Base-by-base conservation (phyloP, 2,797 vertebrate genomes). In the Siniperca undulata region DNA sequence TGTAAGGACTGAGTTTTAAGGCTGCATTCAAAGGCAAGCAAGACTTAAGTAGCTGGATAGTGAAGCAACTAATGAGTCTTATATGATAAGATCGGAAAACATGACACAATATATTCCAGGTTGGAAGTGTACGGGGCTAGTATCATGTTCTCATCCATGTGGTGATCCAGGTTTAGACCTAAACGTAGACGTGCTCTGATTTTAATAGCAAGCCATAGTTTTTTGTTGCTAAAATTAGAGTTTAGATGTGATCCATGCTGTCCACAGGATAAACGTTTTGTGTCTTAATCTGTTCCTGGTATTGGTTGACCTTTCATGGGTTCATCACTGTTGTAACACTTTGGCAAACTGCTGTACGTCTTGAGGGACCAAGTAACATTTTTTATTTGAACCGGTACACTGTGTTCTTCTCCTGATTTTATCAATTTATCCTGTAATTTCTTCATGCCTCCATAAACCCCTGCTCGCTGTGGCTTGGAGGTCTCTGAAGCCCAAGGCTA, bases 401-500 rank as follows among this genome's bases (percentile, higher is more conserved):
- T 8, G 5, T 75, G 20, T 65, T 40, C 62, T 56, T 56, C 58
- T 46, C 9, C 50, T 64, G 42, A 74, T 86, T 80, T 79, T 6
- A 62, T 82, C 65, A 42, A 5, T 36, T 83, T 53, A 10, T 65
- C 44, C 6, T 2, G 12, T 74, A n/a, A 75, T 80, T 74, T 77
- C 53, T 30, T 72, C 62, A 53, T 34, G 52, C 36, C 61, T 86
- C 53, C 16, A 42, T 81, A 66, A 78, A 71, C 19, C 40, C 77
- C 58, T 10, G 11, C 67, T 85, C 24, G 6, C 73, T 24, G 77
- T 30, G 70, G 55, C 64, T 40, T 1, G 4, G 72, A 55, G 74
- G 86, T 82, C 89, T 85, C 92, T 59, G 78, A 80, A 80, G 86
- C 86, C 62, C 89, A 11, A 36, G 53, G 58, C 86, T 84, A 73